phyloP scores from a whole-genome alignment of 2,113 vertebrate genomes.

The Boleophthalmus pectinirostris region DNA sequence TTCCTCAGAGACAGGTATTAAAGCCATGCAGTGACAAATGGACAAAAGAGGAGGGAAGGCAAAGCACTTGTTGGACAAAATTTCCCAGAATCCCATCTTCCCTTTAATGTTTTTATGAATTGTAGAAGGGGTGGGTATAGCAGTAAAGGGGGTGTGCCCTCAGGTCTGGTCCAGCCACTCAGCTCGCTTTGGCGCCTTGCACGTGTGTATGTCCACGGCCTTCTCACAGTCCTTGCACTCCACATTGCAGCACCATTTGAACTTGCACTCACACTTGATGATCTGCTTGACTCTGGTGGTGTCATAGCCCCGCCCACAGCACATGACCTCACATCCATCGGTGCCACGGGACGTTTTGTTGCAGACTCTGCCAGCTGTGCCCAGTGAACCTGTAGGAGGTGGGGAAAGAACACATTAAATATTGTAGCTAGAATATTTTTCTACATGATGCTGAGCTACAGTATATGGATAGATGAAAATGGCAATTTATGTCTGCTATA shows the following conservation, averaged over 20 bases:
- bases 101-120: constrained; percentile 69
- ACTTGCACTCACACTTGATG: constrained; percentile 96
- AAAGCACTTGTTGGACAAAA: constrained; percentile 74
- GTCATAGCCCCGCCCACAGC: constrained; percentile 96
- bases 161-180: constrained; percentile 94
- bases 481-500: background rate
- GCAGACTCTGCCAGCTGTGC: constrained; percentile 92
- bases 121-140: constrained; percentile 49
- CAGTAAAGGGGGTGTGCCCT: constrained; percentile 69
- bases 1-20: constrained; percentile 82
- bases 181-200: constrained; percentile 93
- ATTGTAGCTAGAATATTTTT: background rate
- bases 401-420: background rate
- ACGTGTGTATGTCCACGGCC: constrained; percentile 93
- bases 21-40: constrained; percentile 86
- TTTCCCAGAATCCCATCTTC: constrained; percentile 81
- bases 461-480: background rate
- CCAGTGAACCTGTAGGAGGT: constrained; percentile 86
- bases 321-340: constrained; percentile 98
- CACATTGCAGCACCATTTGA: constrained; percentile 95
- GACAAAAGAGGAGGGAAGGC: constrained; percentile 44
- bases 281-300: constrained; percentile 88
- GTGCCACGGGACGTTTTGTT: constrained; percentile 90
- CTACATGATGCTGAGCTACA: background rate
- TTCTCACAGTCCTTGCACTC: constrained; percentile 96